Evolutionary conservation across 2,888 invertebrate species (phyloP), one percentile per base, ranked within the genome.

Genomic region (Dione juno): DNA sequence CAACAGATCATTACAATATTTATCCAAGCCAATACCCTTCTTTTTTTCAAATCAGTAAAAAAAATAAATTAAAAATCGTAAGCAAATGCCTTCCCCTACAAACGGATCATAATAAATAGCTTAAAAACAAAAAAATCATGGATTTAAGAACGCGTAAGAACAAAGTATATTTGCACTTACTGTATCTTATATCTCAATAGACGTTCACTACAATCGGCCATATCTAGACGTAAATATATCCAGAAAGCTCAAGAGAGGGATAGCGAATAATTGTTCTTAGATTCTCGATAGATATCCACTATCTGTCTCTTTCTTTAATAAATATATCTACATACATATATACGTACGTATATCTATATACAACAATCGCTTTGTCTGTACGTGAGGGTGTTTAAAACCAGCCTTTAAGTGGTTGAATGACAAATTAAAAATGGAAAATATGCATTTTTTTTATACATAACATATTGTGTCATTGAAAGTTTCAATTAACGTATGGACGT

Each of bases 371-470:
- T 57, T 52, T 63, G 69, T 71, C 69, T 52, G 61, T 65, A 70
- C 57, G 54, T 64, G 63, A 28, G 74, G 80, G 80, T 81, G 80
- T 82, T 81, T 82, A 80, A 78, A 80, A 80, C 79, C 79, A 72
- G 73, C 72, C 78, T 83, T 78, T 85, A 84, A 86, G 85, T 86
- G 82, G 85, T 84, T 80, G 85, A 84, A 85, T 84, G 86, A 82
- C 79, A 84, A 83, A 86, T 87, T 86, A 86, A 84, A 85, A 84
- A 79, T 61, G 66, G 61, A 63, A 69, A 69, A 68, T 53, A 59
- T 48, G 41, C 10, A 40, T 52, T 72, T 65, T 72, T 59, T 64
- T 21, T 13, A 21, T 52, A 48, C 21, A 63, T 54, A 48, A 54
- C 54, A 63, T 68, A 69, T 69, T 69, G 57, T 69, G 45, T 69